These are phyloP conservation scores for Lonchura striata DNA, from an alignment of 2,113 vertebrate species.

Conservation along the genomic window DNA sequence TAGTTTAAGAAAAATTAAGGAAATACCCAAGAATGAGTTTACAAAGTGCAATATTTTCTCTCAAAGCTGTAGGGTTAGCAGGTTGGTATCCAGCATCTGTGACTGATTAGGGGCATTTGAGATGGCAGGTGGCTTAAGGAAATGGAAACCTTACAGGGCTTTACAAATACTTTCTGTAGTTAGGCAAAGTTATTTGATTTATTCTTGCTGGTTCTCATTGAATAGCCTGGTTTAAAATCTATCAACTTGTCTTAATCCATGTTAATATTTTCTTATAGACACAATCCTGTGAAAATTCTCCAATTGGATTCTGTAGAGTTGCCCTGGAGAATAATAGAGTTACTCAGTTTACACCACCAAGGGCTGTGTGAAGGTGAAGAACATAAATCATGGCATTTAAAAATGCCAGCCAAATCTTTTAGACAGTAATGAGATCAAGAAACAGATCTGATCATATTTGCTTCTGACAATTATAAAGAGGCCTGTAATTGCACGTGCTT, in stretches of 20 bases:
- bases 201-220: constrained; percentile 42
- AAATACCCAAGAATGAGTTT: constrained; percentile 75
- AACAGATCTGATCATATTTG: constrained; percentile 53
- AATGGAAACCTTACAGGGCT: constrained; percentile 69
- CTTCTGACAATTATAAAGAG: constrained; percentile 38
- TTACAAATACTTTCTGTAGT: constrained; percentile 74
- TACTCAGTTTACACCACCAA: constrained; percentile 32
- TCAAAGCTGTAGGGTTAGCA: constrained; percentile 69
- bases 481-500: background rate
- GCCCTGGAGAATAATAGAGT: constrained; percentile 55
- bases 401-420: constrained; percentile 59
- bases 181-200: constrained; percentile 68
- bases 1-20: constrained; percentile 75
- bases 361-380: constrained; percentile 49
- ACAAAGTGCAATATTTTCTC: constrained; percentile 79
- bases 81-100: constrained; percentile 77
- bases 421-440: constrained; percentile 64
- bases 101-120: constrained; percentile 73
- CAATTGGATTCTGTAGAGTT: constrained; percentile 7
- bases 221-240: constrained; percentile 60
- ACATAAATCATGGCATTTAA: constrained; percentile 60
- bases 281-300: constrained; percentile 49
- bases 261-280: constrained; percentile 58
- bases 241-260: constrained; percentile 50
- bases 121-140: constrained; percentile 80